Evolutionary conservation across 2,797 vertebrate species (phyloP), one percentile per base, ranked within the genome.

Genomic region (Acridotheres tristis): DNA sequence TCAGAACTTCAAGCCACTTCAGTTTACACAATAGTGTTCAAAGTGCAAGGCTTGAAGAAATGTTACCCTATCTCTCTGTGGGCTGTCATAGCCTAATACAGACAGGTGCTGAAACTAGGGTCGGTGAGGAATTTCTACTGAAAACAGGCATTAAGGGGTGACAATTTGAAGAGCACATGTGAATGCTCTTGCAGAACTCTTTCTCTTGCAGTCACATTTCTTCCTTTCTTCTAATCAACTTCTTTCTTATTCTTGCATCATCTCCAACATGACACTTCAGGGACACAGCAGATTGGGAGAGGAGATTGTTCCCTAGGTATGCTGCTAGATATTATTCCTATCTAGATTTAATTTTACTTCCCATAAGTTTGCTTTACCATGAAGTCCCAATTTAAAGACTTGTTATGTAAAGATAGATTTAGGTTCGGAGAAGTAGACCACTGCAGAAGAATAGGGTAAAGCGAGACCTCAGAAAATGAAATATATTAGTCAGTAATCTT

Each of bases 381-480:
- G 5, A 85, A 89, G 54, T 38, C 17, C 16, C n/a, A 36, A 16
- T 93, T 92, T 89, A 84, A 96, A 71, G 58, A 75, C 43, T 57
- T 88, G 27, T 77, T 90, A 85, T 69, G 73, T 91, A 93, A 96
- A 94, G 71, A 89, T 3, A 36, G 76, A 88, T 84, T 86, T 91
- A 59, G 48, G 83, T 58, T 21, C 50, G 89, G 62, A 89, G 80
- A 96, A 94, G 54, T 78, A 80, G 53, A 59, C 72, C 47, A 87
- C 92, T 94, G 54, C 85, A 94, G 71, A 95, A 89, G 65, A 58
- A 38, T 6, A 75, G 9, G 29, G 23, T 42, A 45, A 96, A 96
- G 47, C 54, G 85, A 93, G 96, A 88, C 23, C 13, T 75, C 42
- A 65, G 67, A 69, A 83, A 89, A 66, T 23, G 61, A 73, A 88